Evolutionary conservation across 2,113 vertebrate genomes (phyloP).

Genomic region (human): GRCh38 chr1:164784001-164784500

Average conservation of each 20-base stretch:
- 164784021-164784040: background rate
- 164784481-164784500: background rate
- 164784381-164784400: slow-evolving; percentile 60
- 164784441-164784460: background rate
- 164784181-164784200: rapidly evolving
- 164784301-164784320: slow-evolving; percentile 14
- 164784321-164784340: slow-evolving; percentile 46
- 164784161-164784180: no score
- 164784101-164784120: background rate
- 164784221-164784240: background rate
- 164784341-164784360: slow-evolving; percentile 36
- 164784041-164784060: background rate
- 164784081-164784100: rapidly evolving
- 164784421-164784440: slow-evolving; percentile 54
- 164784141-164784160: no score
- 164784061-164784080: rapidly evolving
- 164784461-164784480: background rate
- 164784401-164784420: slow-evolving; percentile 36
- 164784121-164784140: background rate
- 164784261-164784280: background rate
- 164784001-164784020: background rate
- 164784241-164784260: background rate
- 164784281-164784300: background rate
- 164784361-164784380: slow-evolving; percentile 13
- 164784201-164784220: background rate